Evolutionary conservation across 2,113 vertebrate genomes (phyloP).

Genomic region (human (Homo sapiens)): GRCh38 chr2:168746501-168747000

Average conservation of each 20-base stretch:
- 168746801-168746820: too few species aligned
- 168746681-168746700: background rate
- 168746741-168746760: constrained; percentile 50
- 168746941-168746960: background rate
- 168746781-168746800: too few species aligned
- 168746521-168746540: background rate
- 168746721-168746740: background rate
- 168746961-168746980: background rate
- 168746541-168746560: background rate
- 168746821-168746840: background rate
- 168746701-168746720: background rate
- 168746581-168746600: background rate
- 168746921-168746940: constrained; percentile 12
- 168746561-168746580: background rate
- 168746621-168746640: background rate
- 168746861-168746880: background rate
- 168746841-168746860: background rate
- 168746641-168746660: background rate
- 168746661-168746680: background rate
- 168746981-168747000: background rate
- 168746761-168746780: background rate
- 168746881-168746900: background rate
- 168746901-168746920: background rate
- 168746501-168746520: background rate
- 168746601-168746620: background rate